Percentiles rank a stretch among this genome's conserved stretches.
These are phyloP conservation scores for Lordiphosa andalusiaca DNA, from an alignment of 2,888 invertebrate genomes.

Conservation along the genomic window DNA sequence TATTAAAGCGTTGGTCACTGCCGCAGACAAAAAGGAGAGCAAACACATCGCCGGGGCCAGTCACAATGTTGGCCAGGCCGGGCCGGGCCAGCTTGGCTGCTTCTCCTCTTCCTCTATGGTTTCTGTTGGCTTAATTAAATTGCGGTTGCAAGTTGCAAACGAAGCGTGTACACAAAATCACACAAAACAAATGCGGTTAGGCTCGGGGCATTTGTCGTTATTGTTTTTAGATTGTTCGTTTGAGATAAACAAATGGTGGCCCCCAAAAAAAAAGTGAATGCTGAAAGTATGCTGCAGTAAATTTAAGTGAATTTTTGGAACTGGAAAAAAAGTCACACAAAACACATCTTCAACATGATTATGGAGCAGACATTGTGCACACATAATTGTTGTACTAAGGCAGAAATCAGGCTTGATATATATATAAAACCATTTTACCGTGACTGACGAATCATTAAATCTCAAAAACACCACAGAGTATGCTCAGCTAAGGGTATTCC, in stretches of 20 bases:
- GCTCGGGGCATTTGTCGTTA: constrained; percentile 15
- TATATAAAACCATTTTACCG: too few relatives aligned
- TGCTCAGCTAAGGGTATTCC: too few relatives aligned
- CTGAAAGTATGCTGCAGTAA: constrained; percentile 2
- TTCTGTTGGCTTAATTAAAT: constrained; percentile 74
- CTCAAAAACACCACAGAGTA: too few relatives aligned
- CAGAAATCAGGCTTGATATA: too few relatives aligned
- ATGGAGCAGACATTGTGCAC: constrained; percentile 28
- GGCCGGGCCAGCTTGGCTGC: too few relatives aligned
- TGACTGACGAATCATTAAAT: too few relatives aligned
- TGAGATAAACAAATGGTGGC: not conserved
- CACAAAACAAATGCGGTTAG: constrained; percentile 32
- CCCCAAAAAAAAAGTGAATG: not conserved
- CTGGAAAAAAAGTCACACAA: constrained; percentile 13
- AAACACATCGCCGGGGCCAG: constrained; percentile 29
- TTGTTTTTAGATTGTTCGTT: constrained; percentile 15
- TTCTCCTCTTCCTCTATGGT: constrained; percentile 37
- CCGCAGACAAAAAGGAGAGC: constrained; percentile 28
- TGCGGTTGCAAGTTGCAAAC: constrained; percentile 72
- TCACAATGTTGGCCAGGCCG: constrained; percentile 37
- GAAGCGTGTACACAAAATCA: constrained; percentile 74
- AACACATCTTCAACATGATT: constrained; percentile 28
- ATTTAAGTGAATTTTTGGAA: not conserved
- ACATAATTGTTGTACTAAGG: constrained; percentile 18
- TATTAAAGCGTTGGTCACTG: constrained; percentile 37